phyloP scores from a whole-genome alignment of 2,888 invertebrate species.

The Gisinianus flammeolus region DNA sequence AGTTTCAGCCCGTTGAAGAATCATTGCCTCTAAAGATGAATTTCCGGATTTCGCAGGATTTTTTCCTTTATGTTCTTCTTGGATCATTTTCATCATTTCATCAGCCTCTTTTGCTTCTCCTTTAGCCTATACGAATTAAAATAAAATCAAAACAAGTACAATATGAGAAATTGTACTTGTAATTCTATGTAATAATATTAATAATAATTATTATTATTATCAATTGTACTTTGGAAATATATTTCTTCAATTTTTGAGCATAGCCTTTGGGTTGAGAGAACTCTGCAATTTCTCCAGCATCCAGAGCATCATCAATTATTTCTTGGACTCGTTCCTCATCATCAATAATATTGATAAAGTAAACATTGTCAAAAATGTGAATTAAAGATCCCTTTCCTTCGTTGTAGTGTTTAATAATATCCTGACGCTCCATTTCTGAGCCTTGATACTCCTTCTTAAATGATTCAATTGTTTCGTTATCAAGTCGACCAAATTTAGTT shows the following conservation, averaged over 20 bases:
- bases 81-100: slow-evolving; percentile 45
- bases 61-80: slow-evolving; percentile 20
- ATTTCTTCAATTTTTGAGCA: slow-evolving; percentile 40
- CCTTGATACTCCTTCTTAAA: slow-evolving; percentile 53
- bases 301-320: slow-evolving; percentile 50
- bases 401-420: slow-evolving; percentile 52
- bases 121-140: slow-evolving; percentile 41
- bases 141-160: neutral
- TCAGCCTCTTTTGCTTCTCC: slow-evolving; percentile 57
- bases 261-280: slow-evolving; percentile 41
- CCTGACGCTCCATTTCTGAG: slow-evolving; percentile 54
- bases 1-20: slow-evolving; percentile 39
- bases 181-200: neutral
- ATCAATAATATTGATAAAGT: slow-evolving; percentile 51
- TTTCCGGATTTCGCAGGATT: neutral
- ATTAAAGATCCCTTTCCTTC: slow-evolving; percentile 53
- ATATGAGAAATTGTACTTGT: neutral
- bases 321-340: slow-evolving; percentile 51
- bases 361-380: slow-evolving; percentile 53
- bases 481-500: slow-evolving; percentile 44
- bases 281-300: slow-evolving; percentile 42
- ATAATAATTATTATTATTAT: neutral
- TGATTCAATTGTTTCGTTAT: slow-evolving; percentile 46
- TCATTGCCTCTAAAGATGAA: slow-evolving; percentile 47
- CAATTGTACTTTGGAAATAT: slow-evolving; percentile 44